Evolutionary conservation across 2,888 invertebrate species (phyloP), one percentile per base, ranked within the genome.

Genomic region (Ophioninae sp.): DNA sequence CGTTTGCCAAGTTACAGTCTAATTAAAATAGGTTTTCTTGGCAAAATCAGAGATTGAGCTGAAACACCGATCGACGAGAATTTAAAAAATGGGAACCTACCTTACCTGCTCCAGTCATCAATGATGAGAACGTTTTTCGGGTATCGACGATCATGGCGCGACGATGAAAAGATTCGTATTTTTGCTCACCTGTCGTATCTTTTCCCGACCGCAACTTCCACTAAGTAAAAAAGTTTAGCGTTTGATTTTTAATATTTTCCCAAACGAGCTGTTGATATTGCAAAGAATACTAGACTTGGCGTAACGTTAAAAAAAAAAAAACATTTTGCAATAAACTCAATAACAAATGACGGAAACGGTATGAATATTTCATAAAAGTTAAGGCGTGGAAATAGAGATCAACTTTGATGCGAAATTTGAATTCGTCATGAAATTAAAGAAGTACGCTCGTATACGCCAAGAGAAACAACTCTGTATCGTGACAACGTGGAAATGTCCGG

Each of bases 91-190:
- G 23, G 44, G 13, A 23, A 23, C 13, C 17, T 17, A 50, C 50
- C 50, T 68, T 68, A 68, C 68, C 68, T 68, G 23, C 13, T 50
- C 13, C 23, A 10, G 23, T 44, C 7, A 6, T 68, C 44, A 41
- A 62, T 17, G 50, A 21, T 7, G n/a, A 0, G 17, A 21, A 7
- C 20, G 5, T 6, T 44, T 20, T 13, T 44, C 13, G 44, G 21
- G 5, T 7, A 21, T 68, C 20, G 50, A 23, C 50, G 68, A 23
- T 23, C 21, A 20, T 0, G 1, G 13, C 8, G 23, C 44, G 44
- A 44, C 44, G 21, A 13, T 44, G n/a, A 1, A 23, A 50, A 50
- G 50, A 50, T 50, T 13, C 17, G 7, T 23, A 17, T 17, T 44
- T 21, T 50, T 10, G 56, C 23, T 69, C 23, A 6, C 7, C 44